These are phyloP conservation scores for Drosophila novamexicana DNA, from an alignment of 1,140 invertebrate species.

Conservation along the genomic window DNA sequence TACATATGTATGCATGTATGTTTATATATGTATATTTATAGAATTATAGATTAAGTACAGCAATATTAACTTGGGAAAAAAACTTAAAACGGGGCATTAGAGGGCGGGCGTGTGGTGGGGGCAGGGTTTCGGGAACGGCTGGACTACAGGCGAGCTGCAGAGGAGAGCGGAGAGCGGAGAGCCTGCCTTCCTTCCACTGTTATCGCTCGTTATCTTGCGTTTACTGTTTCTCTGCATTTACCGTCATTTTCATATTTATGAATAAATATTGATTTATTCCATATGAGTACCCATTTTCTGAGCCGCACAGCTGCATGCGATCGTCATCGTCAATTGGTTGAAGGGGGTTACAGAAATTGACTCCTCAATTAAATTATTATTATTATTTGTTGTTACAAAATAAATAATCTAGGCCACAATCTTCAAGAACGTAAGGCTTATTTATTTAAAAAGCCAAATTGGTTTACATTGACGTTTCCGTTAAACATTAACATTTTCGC, in stretches of 20 bases:
- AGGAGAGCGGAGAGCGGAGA: background rate
- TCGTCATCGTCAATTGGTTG: no score
- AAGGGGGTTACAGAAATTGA: no score
- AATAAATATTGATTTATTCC: no score
- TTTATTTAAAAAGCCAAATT: background rate
- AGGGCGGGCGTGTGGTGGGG: background rate
- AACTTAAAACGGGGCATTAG: background rate
- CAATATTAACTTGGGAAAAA: background rate
- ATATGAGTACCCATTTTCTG: no score
- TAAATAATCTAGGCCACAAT: no score
- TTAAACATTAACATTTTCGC: no score
- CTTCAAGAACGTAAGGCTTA: background rate
- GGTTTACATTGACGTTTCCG: no score
- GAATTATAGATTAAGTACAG: slow-evolving; percentile 11
- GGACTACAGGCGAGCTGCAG: background rate
- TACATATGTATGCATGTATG: slow-evolving; percentile 1
- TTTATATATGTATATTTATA: slow-evolving; percentile 15
- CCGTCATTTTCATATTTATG: no score
- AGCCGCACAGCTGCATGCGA: no score
- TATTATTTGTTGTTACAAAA: background rate
- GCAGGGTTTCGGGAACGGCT: background rate
- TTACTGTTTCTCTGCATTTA: no score
- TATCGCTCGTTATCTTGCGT: no score
- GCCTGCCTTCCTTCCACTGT: no score
- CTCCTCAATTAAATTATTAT: background rate